Evolutionary conservation across 2,797 vertebrate genomes (phyloP).

Genomic region (Poecilia velifera): DNA sequence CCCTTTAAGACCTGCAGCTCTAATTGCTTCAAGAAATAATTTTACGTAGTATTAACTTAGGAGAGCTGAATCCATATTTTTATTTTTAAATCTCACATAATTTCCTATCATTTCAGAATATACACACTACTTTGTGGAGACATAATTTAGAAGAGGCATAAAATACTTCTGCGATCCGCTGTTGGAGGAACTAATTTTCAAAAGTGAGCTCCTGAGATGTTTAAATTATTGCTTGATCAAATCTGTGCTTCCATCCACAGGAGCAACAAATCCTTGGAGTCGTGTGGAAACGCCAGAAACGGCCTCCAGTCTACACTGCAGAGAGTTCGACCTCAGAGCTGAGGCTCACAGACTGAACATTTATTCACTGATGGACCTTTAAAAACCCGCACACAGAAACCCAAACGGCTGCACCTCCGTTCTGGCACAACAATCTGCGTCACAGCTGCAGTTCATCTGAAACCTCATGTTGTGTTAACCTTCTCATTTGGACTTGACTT

Average conservation of each 20-base stretch:
- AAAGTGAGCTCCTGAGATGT: not conserved
- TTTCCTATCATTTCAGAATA: no score
- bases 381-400: conserved; percentile 20
- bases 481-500: conserved; percentile 23
- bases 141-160: not conserved
- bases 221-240: not conserved
- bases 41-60: not conserved
- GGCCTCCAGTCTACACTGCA: conserved; percentile 86
- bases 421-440: not conserved
- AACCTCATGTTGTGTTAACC: not conserved
- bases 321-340: conserved; percentile 74
- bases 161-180: not conserved
- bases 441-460: conserved; percentile 1
- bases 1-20: not conserved
- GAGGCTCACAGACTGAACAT: conserved; percentile 53
- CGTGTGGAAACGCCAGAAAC: conserved; percentile 86
- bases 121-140: no score
- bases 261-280: conserved; percentile 86
- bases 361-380: conserved; percentile 39
- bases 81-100: no score
- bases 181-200: not conserved
- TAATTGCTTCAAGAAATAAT: not conserved
- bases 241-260: conserved; percentile 68
- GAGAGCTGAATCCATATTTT: no score
- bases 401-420: conserved; percentile 3